Base-by-base conservation (phyloP, 53 echinoderm and acorn worm genomes). In the Temnopleurus reevesii region DNA sequence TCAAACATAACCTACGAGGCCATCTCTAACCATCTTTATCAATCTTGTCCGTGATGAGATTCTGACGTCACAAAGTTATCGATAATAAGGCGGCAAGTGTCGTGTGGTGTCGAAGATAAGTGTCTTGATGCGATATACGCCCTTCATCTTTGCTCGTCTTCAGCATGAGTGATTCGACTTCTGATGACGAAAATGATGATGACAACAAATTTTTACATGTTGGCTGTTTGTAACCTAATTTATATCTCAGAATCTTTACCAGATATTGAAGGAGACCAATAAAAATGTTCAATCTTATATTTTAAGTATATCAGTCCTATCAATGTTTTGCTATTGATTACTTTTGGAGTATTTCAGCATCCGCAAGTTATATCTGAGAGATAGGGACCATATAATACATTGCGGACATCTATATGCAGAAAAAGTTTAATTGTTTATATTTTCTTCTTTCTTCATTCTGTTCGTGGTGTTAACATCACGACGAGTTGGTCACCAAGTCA, bases 71-170 rank as follows among this genome's bases (percentile, higher is more conserved):
- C 53, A 47, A 56, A 4, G 31, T 87, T 87, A 87, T 87, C 88
- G 88, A 87, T 87, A 87, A 66, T 87, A 87, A 87, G 88, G 88
- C 88, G 88, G 88, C 88, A 64, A 87, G 66, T 87, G 88, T 65
- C 71, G 88, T 87, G 71, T 66, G 46, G 66, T 87, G 88, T 71
- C 15, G 65, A 66, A 66, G 88, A 66, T 87, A 87, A 87, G 88
- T 87, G 88, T 47, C 88, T 51, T 51, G 88, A 87, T 87, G 88
- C 71, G 88, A 66, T 46, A 61, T 87, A 66, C 88, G 49, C 71
- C n/a, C 88, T 66, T 66, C 65, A 87, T 71, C 34, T 87, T 41
- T 71, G 10, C n/a, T 29, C 64, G 54, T 65, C 54, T 87, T 87
- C 85, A 44, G 60, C 85, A 44, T 58, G 33, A 85, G 25, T 85